phyloP scores from a whole-genome alignment of 1,140 invertebrate species.

The Varroa destructor region DNA sequence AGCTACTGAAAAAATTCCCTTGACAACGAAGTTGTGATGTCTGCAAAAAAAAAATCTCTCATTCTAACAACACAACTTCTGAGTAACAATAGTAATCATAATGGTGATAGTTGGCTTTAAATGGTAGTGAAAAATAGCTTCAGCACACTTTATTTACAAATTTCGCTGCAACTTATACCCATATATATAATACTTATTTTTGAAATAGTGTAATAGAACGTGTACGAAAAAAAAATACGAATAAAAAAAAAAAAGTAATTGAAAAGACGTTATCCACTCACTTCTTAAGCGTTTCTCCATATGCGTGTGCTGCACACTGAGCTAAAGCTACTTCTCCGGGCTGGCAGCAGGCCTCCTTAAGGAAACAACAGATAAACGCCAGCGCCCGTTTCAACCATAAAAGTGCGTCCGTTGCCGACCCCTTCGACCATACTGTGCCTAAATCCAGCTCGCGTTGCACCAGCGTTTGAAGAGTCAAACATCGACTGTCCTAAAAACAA shows the following conservation, averaged over 20 bases:
- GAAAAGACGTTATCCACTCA: not conserved
- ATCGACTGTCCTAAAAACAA: not conserved
- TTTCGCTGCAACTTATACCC: too few relatives aligned
- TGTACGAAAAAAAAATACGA: not conserved
- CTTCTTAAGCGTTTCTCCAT: slow-evolving; percentile 30
- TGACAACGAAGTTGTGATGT: slow-evolving; percentile 32
- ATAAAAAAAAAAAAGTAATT: not conserved
- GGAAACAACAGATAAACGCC: slow-evolving; percentile 18
- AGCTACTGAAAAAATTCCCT: slow-evolving; percentile 31
- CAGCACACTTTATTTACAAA: too few relatives aligned
- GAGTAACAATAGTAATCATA: too few relatives aligned
- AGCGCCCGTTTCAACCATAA: slow-evolving; percentile 31
- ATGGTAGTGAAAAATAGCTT: too few relatives aligned
- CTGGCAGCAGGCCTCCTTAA: slow-evolving; percentile 31
- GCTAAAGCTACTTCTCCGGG: slow-evolving; percentile 29
- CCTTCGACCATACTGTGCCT: slow-evolving; percentile 12
- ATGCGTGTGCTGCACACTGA: slow-evolving; percentile 30
- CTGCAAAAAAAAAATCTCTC: not conserved
- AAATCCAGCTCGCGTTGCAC: slow-evolving; percentile 7
- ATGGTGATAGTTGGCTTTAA: too few relatives aligned
- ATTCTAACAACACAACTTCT: too few relatives aligned
- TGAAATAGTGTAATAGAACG: not conserved
- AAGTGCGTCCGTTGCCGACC: slow-evolving; percentile 32
- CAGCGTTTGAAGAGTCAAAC: not conserved
- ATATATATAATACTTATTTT: too few relatives aligned